A percentile compares a stretch with the other conserved stretches of the same genome.
Conservation (phyloP, 2,113 vertebrate genomes). For the Atlantisia rogersi region DNA sequence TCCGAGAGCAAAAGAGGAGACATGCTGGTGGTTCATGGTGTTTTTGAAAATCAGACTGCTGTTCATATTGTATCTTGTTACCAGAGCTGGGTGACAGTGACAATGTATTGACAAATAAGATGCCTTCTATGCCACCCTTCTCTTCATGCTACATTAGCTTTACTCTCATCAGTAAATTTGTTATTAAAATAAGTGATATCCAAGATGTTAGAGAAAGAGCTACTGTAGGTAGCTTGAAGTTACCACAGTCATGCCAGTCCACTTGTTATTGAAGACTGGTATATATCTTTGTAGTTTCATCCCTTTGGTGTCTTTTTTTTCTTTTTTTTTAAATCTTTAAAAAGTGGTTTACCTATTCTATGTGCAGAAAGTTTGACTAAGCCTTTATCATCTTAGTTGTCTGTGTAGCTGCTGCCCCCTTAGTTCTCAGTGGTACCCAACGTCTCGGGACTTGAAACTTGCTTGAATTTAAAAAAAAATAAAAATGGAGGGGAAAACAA, state of each 20-base stretch:
- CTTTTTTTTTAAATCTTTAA: not conserved
- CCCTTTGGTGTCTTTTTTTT: not conserved
- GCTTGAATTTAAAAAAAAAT: not conserved
- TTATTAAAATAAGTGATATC: conserved; percentile 42
- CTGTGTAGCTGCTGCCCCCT: not conserved
- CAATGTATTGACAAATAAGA: conserved; percentile 37
- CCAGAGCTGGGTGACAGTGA: conserved; percentile 29
- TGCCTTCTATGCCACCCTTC: conserved; percentile 38
- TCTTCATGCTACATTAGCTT: conserved; percentile 51
- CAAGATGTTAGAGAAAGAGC: not conserved
- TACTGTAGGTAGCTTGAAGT: not conserved
- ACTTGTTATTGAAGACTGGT: not conserved
- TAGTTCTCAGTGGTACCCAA: not conserved
- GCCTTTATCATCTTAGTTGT: not conserved
- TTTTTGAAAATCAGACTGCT: not conserved
- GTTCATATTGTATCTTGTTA: not conserved
- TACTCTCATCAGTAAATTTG: conserved; percentile 48
- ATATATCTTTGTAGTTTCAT: not conserved
- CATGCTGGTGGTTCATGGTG: not conserved
- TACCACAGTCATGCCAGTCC: conserved; percentile 9
- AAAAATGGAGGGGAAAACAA: not conserved
- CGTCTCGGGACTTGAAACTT: not conserved
- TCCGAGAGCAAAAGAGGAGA: not conserved
- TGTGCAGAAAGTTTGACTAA: not conserved
- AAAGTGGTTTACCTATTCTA: not conserved